Conservation (phyloP, 2,113 vertebrate genomes). For the Brachypteracias leptosomus region DNA sequence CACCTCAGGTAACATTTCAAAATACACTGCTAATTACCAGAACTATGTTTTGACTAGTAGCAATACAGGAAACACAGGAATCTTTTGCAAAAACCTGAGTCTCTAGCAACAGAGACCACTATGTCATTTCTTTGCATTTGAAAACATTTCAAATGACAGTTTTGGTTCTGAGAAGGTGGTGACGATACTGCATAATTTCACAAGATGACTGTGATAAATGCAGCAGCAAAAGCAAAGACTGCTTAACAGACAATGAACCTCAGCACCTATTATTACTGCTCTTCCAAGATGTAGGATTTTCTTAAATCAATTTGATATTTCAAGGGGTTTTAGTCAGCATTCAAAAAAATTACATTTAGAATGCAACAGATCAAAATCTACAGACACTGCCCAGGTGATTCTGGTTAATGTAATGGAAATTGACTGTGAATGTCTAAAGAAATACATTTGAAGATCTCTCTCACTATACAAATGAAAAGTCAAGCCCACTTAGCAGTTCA, state of each 20-base stretch:
- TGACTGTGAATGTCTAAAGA: neutral
- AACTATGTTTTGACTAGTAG: neutral
- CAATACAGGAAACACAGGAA: neutral
- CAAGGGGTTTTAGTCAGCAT: neutral
- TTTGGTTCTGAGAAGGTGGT: neutral
- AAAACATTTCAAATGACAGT: neutral
- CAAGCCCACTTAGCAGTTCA: neutral
- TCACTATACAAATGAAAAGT: neutral
- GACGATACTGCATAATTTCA: neutral
- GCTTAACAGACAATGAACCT: neutral
- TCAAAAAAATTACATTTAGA: neutral
- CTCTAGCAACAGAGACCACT: neutral
- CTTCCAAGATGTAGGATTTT: neutral
- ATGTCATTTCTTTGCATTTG: neutral
- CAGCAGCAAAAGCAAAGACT: neutral
- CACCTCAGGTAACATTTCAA: neutral
- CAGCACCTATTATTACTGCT: neutral
- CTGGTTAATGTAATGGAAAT: neutral
- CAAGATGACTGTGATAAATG: neutral
- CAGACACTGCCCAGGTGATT: neutral
- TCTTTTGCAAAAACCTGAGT: neutral
- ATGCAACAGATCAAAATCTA: neutral
- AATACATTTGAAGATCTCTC: neutral
- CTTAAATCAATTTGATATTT: conserved; percentile 1
- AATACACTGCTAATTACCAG: neutral